Base-by-base conservation (phyloP, 2,113 vertebrate species). In the Pardalotus punctatus region DNA sequence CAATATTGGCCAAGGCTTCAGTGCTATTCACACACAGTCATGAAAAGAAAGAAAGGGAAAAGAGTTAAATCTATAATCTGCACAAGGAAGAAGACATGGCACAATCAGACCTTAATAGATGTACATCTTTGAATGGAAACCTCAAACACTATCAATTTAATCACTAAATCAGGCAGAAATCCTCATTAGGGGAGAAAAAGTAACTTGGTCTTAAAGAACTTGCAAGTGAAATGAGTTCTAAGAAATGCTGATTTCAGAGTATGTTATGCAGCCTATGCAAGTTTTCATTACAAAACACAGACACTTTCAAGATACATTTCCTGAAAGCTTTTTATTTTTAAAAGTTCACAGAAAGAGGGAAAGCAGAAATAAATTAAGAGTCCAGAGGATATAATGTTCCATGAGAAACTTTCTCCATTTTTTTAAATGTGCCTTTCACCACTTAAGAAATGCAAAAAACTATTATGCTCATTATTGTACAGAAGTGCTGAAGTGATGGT, bases 171-270 rank as follows among this genome's bases (percentile, higher is more conserved):
- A 51, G n/a, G 73, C 76, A 93, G 60, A 92, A 94, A 70, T 78
- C 47, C 72, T 91, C 72, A 67, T 78, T 93, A 88, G 43, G 38
- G 24, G 24, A 89, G 61, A 74, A 88, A 88, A 93, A 43, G n/a
- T 57, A 85, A 71, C 58, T 82, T 0, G 3, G 29, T 86, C 83
- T 69, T 69, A 42, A 81, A 77, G 60, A 88, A n/a, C 83, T 84
- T 74, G 60, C 69, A 95, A 94, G 51, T 86, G 27, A 88, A 94
- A 81, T 65, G 22, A 81, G 29, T 48, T 79, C 73, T 88, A 71
- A 60, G 72, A 94, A 97, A 94, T 86, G 80, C 77, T 93, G 77
- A 83, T 91, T 81, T 88, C 62, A 56, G 72, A 76, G 31, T 51
- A 50, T 38, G 20, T 71, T 91, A 74, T 79, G 40, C 64, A 88